Base-by-base conservation (phyloP, 2,888 invertebrate species). In the Cremastinae sp. region DNA sequence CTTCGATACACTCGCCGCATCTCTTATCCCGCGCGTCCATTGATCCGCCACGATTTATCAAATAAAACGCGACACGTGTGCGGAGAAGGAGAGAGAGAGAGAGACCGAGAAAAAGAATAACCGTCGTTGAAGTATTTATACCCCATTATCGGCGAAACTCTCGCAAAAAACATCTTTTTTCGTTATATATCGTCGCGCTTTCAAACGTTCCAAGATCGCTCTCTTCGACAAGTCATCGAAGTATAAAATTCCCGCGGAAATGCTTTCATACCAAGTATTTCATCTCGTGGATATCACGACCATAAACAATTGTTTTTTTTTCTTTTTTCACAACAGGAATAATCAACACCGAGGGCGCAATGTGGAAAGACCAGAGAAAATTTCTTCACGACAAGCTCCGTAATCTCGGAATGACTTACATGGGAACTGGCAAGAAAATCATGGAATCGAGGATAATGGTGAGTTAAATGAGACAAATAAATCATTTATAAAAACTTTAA, bases 341-440 rank as follows among this genome's bases (percentile, higher is more conserved):
- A 83, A 94, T 97, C 86, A 97, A 97, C 90, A 95, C 96, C 83
- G 95, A 95, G 81, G 97, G 97, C 77, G 93, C 94, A 81, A 91
- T 97, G 84, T 97, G 97, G 97, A 96, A 96, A 90, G 96, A 95
- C 84, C 97, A 97, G 88, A 92, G 97, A 74, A 93, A 94, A 80
- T 97, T 97, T 90, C 91, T 97, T 62, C 96, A 97, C 87, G 95
- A 96, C 82, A 95, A 96, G 82, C 92, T 97, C 0, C 92, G 96
- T 16, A 93, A 94, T 83, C 96, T 97, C 84, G 97, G 97, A 64
- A 96, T 97, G 95, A 96, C 96, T 72, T 95, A 95, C 89, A 93
- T 95, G 90, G 95, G 95, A 62, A 93, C 93, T 80, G 95, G 95
- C 80, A 95, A 95, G 89, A 93, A 94, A 85, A 92, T 94, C 84